Base-by-base conservation (phyloP, 2,113 vertebrate genomes). In the Hypocryptadius cinnamomeus region DNA sequence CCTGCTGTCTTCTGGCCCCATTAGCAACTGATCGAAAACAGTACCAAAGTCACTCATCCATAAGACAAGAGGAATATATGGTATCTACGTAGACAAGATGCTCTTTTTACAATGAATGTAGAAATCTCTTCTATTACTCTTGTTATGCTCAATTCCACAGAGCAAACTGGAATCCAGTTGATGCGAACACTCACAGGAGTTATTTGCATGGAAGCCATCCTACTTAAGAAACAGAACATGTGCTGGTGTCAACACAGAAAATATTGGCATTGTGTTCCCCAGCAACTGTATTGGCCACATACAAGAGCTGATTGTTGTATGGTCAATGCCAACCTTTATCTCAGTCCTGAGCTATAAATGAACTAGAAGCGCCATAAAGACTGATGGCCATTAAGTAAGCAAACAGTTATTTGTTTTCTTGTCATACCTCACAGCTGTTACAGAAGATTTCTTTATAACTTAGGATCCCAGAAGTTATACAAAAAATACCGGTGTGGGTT, bases 181-280 rank as follows among this genome's bases (percentile, higher is more conserved):
- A 85, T 70, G 66, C 0, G 3, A 90, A 69, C 27, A 17, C 45
- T 87, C 61, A 79, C 28, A 63, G 39, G 70, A 94, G 85, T 71
- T 79, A 91, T 64, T 92, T 90, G 60, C 89, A 56, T 0, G 2
- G 83, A 95, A 93, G 87, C 60, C 63, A 91, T n/a, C 68, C 89
- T 63, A 60, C 47, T 85, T 92, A 81, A 85, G 63, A 88, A 84
- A 87, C 48, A 91, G 60, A 96, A 86, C 91, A 96, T 91, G 51
- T 87, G 95, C 66, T 85, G 68, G 61, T 88, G 68, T 76, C 83
- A 90, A 83, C 42, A 85, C 2, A 15, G 84, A 95, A 80, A 96
- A 93, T 70, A 94, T 65, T 87, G 92, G 91, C 61, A 86, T 45
- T 89, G 53, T 82, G 93, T 95, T 97, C 94, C 93, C 85, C 93